Percentiles rank a stretch among this genome's conserved stretches.
Evolutionary conservation across 2,797 vertebrate species (phyloP).

Genomic region (Sparidentex hasta): DNA sequence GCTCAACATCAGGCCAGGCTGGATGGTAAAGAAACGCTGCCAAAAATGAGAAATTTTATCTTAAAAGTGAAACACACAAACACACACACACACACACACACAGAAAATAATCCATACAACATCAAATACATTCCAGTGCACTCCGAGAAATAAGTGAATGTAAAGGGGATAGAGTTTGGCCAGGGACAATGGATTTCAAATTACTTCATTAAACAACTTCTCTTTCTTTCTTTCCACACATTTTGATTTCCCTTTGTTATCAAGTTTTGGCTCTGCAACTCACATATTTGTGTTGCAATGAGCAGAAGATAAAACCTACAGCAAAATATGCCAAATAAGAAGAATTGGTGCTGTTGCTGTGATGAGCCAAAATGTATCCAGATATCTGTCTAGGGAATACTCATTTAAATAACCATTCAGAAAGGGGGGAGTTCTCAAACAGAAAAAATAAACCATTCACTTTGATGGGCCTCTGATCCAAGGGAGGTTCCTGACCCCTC

Average conservation of each 20-base stretch:
- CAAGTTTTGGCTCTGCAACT: neutral
- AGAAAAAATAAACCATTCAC: constrained; percentile 73
- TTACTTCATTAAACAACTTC: constrained; percentile 1
- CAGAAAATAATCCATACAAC: neutral
- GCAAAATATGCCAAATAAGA: neutral
- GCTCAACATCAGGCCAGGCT: no score
- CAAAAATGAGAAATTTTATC: neutral
- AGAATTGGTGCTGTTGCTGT: constrained; percentile 22
- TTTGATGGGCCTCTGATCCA: constrained; percentile 79
- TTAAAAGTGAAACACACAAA: neutral
- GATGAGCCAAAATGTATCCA: constrained; percentile 30
- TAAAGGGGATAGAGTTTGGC: neutral
- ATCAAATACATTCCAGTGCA: neutral
- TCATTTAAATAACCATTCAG: constrained; percentile 73
- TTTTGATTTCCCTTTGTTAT: neutral
- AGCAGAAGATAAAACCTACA: constrained; percentile 1
- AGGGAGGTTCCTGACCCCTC: constrained; percentile 74
- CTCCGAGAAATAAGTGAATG: neutral
- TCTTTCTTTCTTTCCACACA: neutral
- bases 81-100: constrained; percentile 1
- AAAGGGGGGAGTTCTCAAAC: constrained; percentile 54
- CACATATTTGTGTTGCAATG: neutral
- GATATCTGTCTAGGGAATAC: constrained; percentile 55
- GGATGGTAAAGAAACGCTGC: no score
- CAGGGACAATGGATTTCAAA: constrained; percentile 1